Conservation (phyloP, 2,888 invertebrate species). For the Mythimna pallens region DNA sequence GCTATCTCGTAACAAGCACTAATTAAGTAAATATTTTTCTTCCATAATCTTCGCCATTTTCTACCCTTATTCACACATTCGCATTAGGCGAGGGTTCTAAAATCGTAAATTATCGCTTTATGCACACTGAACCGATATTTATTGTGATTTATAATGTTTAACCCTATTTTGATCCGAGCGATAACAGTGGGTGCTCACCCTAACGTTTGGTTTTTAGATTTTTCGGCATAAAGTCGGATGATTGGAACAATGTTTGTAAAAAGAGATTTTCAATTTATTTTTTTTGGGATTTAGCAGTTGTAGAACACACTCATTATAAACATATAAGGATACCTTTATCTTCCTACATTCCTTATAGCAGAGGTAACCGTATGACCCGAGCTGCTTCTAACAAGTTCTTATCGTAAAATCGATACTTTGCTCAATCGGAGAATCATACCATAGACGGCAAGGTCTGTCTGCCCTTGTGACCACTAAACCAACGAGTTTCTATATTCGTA, state of each 20-base stretch:
- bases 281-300: not conserved
- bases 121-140: slow-evolving; percentile 75
- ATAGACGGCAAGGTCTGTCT: too few relatives aligned
- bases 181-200: slow-evolving; percentile 63
- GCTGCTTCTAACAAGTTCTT: not conserved
- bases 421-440: too few relatives aligned
- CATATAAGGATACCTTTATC: too few relatives aligned
- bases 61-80: slow-evolving; percentile 65
- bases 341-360: too few relatives aligned
- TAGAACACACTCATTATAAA: not conserved
- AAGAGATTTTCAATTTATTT: not conserved
- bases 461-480: too few relatives aligned
- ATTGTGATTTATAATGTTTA: slow-evolving; percentile 83
- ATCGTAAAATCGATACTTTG: too few relatives aligned
- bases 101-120: slow-evolving; percentile 83
- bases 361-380: not conserved
- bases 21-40: slow-evolving; percentile 57
- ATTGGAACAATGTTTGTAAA: slow-evolving; percentile 42
- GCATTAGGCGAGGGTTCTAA: slow-evolving; percentile 77
- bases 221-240: slow-evolving; percentile 44
- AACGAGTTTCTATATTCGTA: too few relatives aligned
- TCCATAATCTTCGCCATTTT: slow-evolving; percentile 65
- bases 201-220: slow-evolving; percentile 62
- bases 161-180: slow-evolving; percentile 69
- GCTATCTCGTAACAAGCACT: slow-evolving; percentile 32